Evolutionary conservation across 1,140 invertebrate genomes (phyloP).

Genomic region (Brachionus paranguensis): DNA sequence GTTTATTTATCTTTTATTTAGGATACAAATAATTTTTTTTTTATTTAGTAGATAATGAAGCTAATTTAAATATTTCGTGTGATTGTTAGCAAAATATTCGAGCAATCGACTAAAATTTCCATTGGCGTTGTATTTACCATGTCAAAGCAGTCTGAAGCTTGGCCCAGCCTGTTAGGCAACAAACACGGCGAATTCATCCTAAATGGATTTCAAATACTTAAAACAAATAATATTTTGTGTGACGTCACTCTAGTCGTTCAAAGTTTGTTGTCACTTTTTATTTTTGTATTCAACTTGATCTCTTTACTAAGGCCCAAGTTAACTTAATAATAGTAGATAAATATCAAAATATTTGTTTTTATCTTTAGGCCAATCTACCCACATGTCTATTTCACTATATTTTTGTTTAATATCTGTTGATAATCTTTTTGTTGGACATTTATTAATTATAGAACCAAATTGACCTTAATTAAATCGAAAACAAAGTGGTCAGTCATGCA

Average conservation of each 20-base stretch:
- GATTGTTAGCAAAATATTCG: not conserved
- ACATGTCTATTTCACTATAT: conserved; percentile 8
- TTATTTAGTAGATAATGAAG: not conserved
- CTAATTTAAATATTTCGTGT: not conserved
- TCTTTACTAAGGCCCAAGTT: not conserved
- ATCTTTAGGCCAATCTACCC: not conserved
- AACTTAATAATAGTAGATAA: not conserved
- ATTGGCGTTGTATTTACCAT: not conserved
- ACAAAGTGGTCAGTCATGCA: not conserved
- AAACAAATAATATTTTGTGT: conserved; percentile 53
- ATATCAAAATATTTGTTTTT: not conserved
- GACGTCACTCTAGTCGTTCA: conserved; percentile 55
- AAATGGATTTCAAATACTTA: conserved; percentile 52
- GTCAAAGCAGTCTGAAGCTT: not conserved
- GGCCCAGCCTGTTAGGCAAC: conserved; percentile 39
- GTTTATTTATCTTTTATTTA: not conserved
- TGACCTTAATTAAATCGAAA: not conserved
- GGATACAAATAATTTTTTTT: not conserved
- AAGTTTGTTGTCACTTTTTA: conserved; percentile 45
- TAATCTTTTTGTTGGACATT: not conserved
- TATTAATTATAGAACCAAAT: not conserved
- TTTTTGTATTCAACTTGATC: not conserved
- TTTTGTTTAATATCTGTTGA: conserved; percentile 21
- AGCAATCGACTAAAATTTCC: not conserved
- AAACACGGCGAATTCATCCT: conserved; percentile 55